Conservation (phyloP, 1,140 invertebrate genomes). For the Odontomachus brunneus region DNA sequence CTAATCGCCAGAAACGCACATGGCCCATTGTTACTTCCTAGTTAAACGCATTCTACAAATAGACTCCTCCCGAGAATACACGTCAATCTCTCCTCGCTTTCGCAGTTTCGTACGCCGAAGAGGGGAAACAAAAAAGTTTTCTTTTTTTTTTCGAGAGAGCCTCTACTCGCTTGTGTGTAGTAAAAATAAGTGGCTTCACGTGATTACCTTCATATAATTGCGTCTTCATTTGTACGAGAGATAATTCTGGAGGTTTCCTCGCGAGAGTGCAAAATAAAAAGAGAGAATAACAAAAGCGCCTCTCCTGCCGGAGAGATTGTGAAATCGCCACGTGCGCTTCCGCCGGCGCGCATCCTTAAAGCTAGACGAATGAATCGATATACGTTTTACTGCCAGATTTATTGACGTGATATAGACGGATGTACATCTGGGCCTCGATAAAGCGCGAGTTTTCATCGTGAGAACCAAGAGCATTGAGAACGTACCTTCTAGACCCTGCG, state of each 20-base stretch:
- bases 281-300: neutral
- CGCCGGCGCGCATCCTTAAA: slow-evolving; percentile 43
- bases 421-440: slow-evolving; percentile 66
- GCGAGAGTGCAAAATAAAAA: neutral
- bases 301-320: neutral
- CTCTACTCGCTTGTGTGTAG: neutral
- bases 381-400: slow-evolving; percentile 71
- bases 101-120: too few relatives aligned
- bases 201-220: neutral
- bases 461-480: slow-evolving; percentile 57
- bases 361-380: slow-evolving; percentile 69
- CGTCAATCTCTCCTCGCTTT: too few relatives aligned
- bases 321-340: slow-evolving; percentile 18
- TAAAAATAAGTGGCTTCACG: neutral
- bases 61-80: neutral
- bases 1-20: slow-evolving; percentile 45
- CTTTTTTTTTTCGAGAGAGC: neutral
- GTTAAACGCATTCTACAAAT: neutral
- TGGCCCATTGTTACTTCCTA: neutral
- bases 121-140: neutral
- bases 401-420: slow-evolving; percentile 70
- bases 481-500: slow-evolving; percentile 46
- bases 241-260: neutral
- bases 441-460: slow-evolving; percentile 57
- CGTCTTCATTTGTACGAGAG: neutral